Percentiles rank a stretch among this genome's conserved stretches.
Conservation (phyloP, 1,140 invertebrate species). For the Trichogramma pretiosum region DNA sequence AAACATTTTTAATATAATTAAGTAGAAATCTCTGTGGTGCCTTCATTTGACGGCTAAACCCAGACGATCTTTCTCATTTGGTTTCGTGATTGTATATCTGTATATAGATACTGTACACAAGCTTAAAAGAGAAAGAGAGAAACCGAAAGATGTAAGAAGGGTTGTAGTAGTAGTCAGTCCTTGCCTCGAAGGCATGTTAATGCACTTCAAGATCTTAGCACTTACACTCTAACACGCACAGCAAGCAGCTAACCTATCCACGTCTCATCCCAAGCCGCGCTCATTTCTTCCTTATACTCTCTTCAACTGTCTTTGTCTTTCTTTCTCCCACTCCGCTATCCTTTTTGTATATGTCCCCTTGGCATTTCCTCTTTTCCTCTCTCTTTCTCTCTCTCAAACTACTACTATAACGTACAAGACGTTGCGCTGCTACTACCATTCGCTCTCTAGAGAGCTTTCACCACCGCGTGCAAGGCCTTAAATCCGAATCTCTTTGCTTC, state of each 20-base stretch:
- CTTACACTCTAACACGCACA: slow-evolving; percentile 46
- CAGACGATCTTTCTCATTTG: no score
- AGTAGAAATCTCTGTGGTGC: slow-evolving; percentile 41
- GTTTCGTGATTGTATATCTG: no score
- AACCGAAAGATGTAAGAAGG: slow-evolving; percentile 46
- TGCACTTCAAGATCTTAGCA: slow-evolving; percentile 48
- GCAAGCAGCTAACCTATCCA: slow-evolving; percentile 19
- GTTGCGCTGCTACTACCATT: no score
- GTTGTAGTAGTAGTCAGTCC: slow-evolving; percentile 43
- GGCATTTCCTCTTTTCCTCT: slow-evolving; percentile 18
- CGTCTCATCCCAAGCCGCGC: no score
- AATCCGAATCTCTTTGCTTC: slow-evolving; percentile 40
- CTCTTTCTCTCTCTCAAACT: slow-evolving; percentile 10
- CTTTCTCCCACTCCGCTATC: no score
- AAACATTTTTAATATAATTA: slow-evolving; percentile 49
- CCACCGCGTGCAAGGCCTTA: slow-evolving; percentile 41
- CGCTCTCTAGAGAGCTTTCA: slow-evolving; percentile 45
- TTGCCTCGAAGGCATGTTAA: slow-evolving; percentile 46
- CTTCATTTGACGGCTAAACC: no score
- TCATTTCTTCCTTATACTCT: no score
- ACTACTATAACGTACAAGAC: no score
- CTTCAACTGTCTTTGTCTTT: no score
- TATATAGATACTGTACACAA: no score
- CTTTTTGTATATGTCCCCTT: no score
- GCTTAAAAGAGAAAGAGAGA: no score